These are phyloP conservation scores for Amiota mariae DNA, from an alignment of 2,888 invertebrate species.

Conservation along the genomic window DNA sequence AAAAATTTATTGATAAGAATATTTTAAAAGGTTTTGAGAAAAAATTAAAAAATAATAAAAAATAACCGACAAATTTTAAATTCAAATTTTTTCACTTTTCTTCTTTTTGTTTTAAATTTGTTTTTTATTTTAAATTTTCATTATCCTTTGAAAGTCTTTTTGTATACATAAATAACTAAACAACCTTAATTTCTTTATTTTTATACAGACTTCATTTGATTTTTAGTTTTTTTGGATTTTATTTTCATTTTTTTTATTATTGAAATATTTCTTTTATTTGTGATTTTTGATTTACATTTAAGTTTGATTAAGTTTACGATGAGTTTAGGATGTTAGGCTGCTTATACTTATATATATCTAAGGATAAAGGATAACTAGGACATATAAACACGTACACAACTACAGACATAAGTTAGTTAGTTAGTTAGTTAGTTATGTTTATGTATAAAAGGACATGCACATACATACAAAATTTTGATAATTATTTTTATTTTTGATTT, in stretches of 20 bases:
- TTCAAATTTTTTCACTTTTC: not conserved
- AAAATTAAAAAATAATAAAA: too few relatives aligned
- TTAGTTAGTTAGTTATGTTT: too few relatives aligned
- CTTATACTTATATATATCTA: too few relatives aligned
- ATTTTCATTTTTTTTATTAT: slow-evolving; percentile 29
- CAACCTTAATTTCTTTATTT: not conserved
- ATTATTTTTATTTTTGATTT: not conserved
- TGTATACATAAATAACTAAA: not conserved
- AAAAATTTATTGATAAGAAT: too few relatives aligned
- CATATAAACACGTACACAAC: slow-evolving; percentile 29
- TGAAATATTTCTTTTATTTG: slow-evolving; percentile 18
- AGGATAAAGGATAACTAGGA: slow-evolving; percentile 15
- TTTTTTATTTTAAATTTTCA: not conserved
- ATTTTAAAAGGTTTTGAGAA: too few relatives aligned
- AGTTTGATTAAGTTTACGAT: too few relatives aligned
- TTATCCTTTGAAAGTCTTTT: not conserved
- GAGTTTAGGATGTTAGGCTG: too few relatives aligned
- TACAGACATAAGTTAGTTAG: slow-evolving; percentile 7
- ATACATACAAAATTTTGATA: slow-evolving; percentile 40
- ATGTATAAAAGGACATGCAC: slow-evolving; percentile 31
- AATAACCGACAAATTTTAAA: too few relatives aligned
- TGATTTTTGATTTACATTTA: too few relatives aligned
- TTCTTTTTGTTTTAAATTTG: not conserved
- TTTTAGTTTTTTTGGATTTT: slow-evolving; percentile 29
- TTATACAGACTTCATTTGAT: too few relatives aligned